These are phyloP conservation scores for Ganaspis brasiliensis DNA, from an alignment of 2,888 invertebrate species.

Conservation along the genomic window DNA sequence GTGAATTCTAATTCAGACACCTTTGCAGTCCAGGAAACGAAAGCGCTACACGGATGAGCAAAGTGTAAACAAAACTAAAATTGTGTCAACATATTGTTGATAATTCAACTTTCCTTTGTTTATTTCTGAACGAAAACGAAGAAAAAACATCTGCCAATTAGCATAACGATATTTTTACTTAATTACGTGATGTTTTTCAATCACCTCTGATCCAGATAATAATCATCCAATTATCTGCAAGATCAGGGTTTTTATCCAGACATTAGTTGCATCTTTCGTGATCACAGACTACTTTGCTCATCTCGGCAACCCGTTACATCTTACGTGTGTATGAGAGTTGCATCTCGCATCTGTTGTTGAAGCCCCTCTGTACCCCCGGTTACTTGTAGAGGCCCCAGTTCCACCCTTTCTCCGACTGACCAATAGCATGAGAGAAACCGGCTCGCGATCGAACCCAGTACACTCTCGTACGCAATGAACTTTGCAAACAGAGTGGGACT, in stretches of 20 bases:
- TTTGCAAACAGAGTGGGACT: slow-evolving; percentile 9
- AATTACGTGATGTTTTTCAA: slow-evolving; percentile 16
- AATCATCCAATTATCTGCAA: slow-evolving; percentile 7
- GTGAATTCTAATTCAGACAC: slow-evolving; percentile 42
- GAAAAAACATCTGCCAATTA: too few species aligned
- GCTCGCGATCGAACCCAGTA: slow-evolving; percentile 57
- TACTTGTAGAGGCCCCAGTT: slow-evolving; percentile 47
- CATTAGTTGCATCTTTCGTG: slow-evolving; percentile 15
- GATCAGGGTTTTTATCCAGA: not conserved
- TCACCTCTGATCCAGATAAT: slow-evolving; percentile 10
- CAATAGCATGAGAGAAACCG: slow-evolving; percentile 60
- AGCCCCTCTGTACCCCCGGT: slow-evolving; percentile 46
- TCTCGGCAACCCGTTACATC: slow-evolving; percentile 70
- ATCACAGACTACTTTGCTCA: slow-evolving; percentile 45
- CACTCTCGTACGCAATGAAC: slow-evolving; percentile 50
- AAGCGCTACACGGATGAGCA: slow-evolving; percentile 46
- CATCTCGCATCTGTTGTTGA: slow-evolving; percentile 73
- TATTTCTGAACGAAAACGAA: too few species aligned
- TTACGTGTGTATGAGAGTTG: slow-evolving; percentile 61
- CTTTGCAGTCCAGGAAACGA: slow-evolving; percentile 56
- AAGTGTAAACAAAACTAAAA: slow-evolving; percentile 16
- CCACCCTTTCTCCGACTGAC: slow-evolving; percentile 79
- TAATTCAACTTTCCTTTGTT: not conserved
- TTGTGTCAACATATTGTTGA: not conserved
- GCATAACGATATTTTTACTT: too few species aligned